phyloP scores from a whole-genome alignment of 2,113 vertebrate genomes.

The Chloebia gouldiae region DNA sequence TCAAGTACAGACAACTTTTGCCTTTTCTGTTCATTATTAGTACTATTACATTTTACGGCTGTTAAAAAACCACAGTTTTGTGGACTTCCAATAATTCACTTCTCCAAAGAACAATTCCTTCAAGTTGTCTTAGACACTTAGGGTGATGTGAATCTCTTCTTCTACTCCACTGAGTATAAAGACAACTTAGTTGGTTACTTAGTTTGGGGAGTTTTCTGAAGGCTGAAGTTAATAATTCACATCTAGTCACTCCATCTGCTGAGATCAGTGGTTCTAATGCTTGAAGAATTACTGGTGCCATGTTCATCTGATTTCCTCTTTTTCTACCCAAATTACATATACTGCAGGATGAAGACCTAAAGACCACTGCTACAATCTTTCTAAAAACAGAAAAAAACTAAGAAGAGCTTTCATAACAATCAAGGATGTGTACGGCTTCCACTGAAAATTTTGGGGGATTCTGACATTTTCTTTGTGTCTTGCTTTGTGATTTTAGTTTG shows the following conservation, averaged over 20 bases:
- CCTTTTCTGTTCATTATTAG: background rate
- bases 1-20: background rate
- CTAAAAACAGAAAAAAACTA: background rate
- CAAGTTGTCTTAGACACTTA: background rate
- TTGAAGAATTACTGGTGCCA: background rate
- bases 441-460: rapidly evolving
- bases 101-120: background rate
- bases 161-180: background rate
- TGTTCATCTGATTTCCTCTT: background rate
- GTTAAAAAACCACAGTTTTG: background rate
- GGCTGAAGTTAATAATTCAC: background rate
- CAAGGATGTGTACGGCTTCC: background rate
- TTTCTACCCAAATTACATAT: background rate
- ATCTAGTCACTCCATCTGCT: background rate
- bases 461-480: background rate
- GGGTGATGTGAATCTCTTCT: background rate
- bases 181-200: background rate
- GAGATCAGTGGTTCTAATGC: background rate
- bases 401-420: background rate
- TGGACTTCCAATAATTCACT: background rate
- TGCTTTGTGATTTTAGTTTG: background rate
- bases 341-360: background rate
- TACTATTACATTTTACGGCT: background rate
- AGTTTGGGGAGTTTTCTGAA: background rate
- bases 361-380: background rate